Conservation (phyloP, 1,140 invertebrate genomes). For the Drosophila carrolli region DNA sequence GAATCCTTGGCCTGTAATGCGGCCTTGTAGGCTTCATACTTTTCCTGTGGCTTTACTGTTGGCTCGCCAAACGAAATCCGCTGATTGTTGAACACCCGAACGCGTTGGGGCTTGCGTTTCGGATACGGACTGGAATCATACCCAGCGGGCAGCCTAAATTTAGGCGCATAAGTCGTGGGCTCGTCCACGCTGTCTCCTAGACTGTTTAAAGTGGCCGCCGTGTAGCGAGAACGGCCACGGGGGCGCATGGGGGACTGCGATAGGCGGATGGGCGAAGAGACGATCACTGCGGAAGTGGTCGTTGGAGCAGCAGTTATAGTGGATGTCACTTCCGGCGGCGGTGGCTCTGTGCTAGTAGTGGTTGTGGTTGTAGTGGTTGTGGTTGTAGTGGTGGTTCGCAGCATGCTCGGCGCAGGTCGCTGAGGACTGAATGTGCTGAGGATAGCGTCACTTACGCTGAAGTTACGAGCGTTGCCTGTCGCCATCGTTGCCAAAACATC, state of each 20-base stretch:
- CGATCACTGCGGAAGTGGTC: conserved; percentile 54
- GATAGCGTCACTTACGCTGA: conserved; percentile 76
- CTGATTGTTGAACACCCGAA: conserved; percentile 41
- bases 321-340: conserved; percentile 9
- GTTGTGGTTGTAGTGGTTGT: conserved; percentile 41
- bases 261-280: conserved; percentile 48
- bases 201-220: conserved; percentile 56
- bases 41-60: conserved; percentile 48
- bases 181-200: conserved; percentile 60
- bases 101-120: conserved; percentile 59
- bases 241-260: conserved; percentile 34
- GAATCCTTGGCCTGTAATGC: conserved; percentile 46
- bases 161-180: conserved; percentile 80
- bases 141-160: conserved; percentile 36
- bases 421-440: conserved; percentile 66
- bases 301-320: conserved; percentile 31
- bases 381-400: conserved; percentile 39
- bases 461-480: conserved; percentile 60
- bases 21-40: conserved; percentile 62
- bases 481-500: conserved; percentile 58
- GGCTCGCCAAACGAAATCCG: conserved; percentile 12
- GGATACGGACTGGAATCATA: conserved; percentile 17
- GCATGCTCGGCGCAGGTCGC: conserved; percentile 18
- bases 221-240: conserved; percentile 75
- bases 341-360: conserved; percentile 21